phyloP scores from a whole-genome alignment of 2,797 vertebrate genomes.

The Gymnodraco acuticeps region DNA sequence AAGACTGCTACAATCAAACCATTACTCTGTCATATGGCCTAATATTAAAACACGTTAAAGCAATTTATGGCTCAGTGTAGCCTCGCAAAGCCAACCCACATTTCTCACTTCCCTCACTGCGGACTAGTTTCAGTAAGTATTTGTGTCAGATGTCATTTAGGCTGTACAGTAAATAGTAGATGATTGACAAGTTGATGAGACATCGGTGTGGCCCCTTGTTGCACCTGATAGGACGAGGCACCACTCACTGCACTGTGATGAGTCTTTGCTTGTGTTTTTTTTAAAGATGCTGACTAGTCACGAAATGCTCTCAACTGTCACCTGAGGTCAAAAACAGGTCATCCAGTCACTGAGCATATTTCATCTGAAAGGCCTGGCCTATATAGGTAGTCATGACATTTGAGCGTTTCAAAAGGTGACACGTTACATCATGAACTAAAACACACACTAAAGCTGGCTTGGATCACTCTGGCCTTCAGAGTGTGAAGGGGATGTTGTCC shows the following conservation, averaged over 20 bases:
- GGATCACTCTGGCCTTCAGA: conserved; percentile 2
- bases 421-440: not conserved
- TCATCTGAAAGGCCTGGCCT: not conserved
- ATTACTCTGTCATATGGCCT: not conserved
- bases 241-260: not conserved
- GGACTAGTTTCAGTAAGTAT: conserved; percentile 1
- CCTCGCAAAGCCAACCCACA: conserved; percentile 23
- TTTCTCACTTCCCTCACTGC: conserved; percentile 43
- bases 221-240: not conserved
- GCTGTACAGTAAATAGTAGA: not conserved
- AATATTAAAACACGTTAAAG: conserved; percentile 7
- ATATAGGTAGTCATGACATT: not conserved
- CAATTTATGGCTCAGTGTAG: conserved; percentile 8
- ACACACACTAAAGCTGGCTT: not conserved
- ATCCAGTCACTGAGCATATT: not conserved
- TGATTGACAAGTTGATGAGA: conserved; percentile 16
- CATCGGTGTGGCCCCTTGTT: not conserved
- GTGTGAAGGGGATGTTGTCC: conserved; percentile 14
- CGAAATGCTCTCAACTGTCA: not conserved
- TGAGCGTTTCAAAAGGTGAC: not conserved
- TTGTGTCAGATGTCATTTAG: conserved; percentile 7
- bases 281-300: not conserved
- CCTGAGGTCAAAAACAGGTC: conserved; percentile 7
- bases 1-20: conserved; percentile 4
- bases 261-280: not conserved